These are phyloP conservation scores for Nematostella vectensis DNA, from an alignment of 92 coral and sea anemone genomes.

Conservation along the genomic window DNA sequence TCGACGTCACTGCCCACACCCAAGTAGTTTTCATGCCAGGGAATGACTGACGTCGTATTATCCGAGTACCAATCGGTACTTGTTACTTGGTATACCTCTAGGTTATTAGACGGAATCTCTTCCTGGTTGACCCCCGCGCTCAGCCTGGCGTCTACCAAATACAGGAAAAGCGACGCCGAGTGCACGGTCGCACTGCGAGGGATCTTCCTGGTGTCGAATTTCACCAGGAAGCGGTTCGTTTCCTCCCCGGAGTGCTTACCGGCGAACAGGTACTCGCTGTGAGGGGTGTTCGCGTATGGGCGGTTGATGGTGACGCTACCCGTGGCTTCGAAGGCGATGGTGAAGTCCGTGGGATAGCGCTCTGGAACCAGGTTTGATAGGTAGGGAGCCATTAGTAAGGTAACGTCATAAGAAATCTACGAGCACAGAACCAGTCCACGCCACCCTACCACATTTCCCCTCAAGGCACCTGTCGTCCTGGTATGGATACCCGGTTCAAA, in stretches of 20 bases:
- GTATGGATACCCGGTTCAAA: too few species aligned
- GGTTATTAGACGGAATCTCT: conserved; percentile 43
- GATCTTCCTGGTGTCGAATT: conserved; percentile 62
- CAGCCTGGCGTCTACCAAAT: conserved; percentile 44
- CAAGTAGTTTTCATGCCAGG: conserved; percentile 84
- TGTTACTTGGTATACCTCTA: conserved; percentile 72
- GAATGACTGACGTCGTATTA: conserved; percentile 78
- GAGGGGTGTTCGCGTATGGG: conserved; percentile 34
- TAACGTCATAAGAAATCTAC: too few species aligned
- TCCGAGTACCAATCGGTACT: conserved; percentile 80
- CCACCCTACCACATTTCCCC: too few species aligned
- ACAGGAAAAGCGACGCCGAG: conserved; percentile 66
- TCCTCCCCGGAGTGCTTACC: conserved; percentile 54
- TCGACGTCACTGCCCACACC: conserved; percentile 77
- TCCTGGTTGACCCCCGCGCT: conserved; percentile 25
- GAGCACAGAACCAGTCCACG: too few species aligned
- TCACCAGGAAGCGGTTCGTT: conserved; percentile 70
- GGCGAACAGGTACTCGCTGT: conserved; percentile 51
- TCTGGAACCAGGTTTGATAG: conserved; percentile 30
- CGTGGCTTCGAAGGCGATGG: conserved; percentile 44
- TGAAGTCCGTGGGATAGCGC: conserved; percentile 42
- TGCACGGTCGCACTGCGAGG: conserved; percentile 59
- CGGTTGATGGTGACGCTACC: conserved; percentile 49
- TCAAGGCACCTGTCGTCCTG: too few species aligned
- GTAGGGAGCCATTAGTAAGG: too few species aligned